Base-by-base conservation (phyloP, 2,888 invertebrate genomes). In the Spicauda simplicius region DNA sequence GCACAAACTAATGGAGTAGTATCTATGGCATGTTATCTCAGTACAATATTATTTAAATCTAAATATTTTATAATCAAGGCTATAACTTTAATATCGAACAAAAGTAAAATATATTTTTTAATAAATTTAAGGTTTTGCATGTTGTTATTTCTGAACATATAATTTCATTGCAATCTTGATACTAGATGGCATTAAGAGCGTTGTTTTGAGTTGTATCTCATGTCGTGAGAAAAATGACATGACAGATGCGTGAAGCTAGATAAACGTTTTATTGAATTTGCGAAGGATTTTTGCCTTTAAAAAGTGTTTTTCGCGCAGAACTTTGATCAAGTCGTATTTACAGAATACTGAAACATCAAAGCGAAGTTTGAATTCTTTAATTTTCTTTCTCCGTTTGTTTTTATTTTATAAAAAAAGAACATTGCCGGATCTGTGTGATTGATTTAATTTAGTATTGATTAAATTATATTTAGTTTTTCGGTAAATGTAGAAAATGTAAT, bases 221-320 rank as follows among this genome's bases (percentile, higher is more conserved):
- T 59, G 41, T 14, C 37, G 19, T 48, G 48, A 19, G 64, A 16
- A 48, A 48, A 72, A 79, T 86, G 86, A 84, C 85, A 85, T 86
- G 86, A 84, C 85, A 85, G 84, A 80, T 85, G 80, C 84, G 83
- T 81, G 78, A 19, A 45, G 25, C 12, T 25, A 37, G 41, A 66
- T 33, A 60, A 55, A 66, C 60, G 66, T 48, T 55, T 66, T 60
- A 55, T 54, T 50, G 33, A 37, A 59, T 59, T 66, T 37, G 14
- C 55, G 33, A 50, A 54, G 48, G 50, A 52, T 14, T 45, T 33
- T 63, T 56, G 20, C 11, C 12, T 25, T 50, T 68, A 78, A 74
- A 70, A 73, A 74, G 69, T 69, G 71, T 74, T 71, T 65, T 74
- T 73, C 64, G 33, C 33, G 50, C 33, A 56, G 64, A 64, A 56